These are phyloP conservation scores for Orchesella cincta DNA, from an alignment of 1,140 invertebrate genomes.

Conservation along the genomic window DNA sequence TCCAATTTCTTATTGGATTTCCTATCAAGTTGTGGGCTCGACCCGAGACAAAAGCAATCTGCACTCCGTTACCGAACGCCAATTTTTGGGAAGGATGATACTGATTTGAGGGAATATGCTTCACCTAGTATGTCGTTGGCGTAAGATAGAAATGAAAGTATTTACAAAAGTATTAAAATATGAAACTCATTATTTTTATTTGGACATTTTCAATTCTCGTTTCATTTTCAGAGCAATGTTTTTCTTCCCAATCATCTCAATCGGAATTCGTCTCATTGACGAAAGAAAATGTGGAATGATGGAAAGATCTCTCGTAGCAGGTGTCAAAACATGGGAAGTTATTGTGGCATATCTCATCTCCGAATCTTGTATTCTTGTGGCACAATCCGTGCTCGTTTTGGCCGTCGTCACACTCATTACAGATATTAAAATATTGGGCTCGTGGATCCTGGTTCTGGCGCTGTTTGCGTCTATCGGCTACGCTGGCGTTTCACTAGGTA, in stretches of 20 bases:
- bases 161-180: not conserved
- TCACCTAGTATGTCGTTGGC: conserved; percentile 90
- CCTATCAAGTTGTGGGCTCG: not conserved
- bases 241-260: not conserved
- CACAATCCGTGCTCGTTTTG: too few species aligned
- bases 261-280: not conserved
- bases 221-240: not conserved
- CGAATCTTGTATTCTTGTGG: too few species aligned
- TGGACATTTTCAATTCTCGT: not conserved
- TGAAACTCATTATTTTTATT: not conserved
- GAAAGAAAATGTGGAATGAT: not conserved
- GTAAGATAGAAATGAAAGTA: conserved; percentile 62
- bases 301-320: not conserved
- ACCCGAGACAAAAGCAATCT: not conserved
- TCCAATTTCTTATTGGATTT: not conserved
- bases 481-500: too few species aligned
- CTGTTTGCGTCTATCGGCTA: too few species aligned
- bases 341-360: not conserved
- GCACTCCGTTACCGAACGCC: conserved; percentile 62
- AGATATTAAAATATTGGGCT: too few species aligned
- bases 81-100: conserved; percentile 81
- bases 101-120: conserved; percentile 91
- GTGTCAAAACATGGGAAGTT: not conserved
- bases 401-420: too few species aligned
- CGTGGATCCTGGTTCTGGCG: too few species aligned